Evolutionary conservation across 2,888 invertebrate genomes (phyloP), one percentile per base, ranked within the genome.

Genomic region (Cosmorhoe ocellata): DNA sequence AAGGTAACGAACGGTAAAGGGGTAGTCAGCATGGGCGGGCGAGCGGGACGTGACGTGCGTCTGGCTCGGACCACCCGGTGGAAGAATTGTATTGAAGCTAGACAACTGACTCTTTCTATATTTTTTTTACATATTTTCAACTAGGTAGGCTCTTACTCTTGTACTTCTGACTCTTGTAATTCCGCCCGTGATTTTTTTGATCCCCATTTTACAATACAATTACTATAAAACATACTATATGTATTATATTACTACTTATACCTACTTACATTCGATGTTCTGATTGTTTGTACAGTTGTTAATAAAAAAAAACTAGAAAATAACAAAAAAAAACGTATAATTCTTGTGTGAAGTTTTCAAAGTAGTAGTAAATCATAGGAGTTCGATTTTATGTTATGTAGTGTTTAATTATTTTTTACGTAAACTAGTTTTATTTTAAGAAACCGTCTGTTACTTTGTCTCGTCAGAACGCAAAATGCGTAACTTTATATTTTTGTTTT

Each of bases 331-430:
- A 58, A 49, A 42, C 11, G 26, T n/a, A 44, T 39, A 47, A 28
- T 34, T 40, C 14, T 22, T 33, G 71, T 43, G 72, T 79, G 75
- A 78, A 71, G 67, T 71, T 67, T 65, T 62, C 67, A 56, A 44
- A 85, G 87, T 88, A 83, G 83, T 81, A 82, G 80, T 81, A 84
- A 85, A 84, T 84, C 76, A 74, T 85, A 85, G 85, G 74, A 75
- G 80, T 82, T 84, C 82, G 77, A 78, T 68, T 80, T 87, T 86
- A 84, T 85, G 81, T 87, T 53, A 53, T 53, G 53, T 86, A 87
- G 86, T 81, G 68, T 83, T 85, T 87, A 84, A 81, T 84, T 87
- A 83, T 76, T 85, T 74, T 84, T 83, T 86, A 86, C 74, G 66
- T 83, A 76, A 75, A 67, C 67, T 81, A 83, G 81, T 71, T 81